Conservation (phyloP, 2,888 invertebrate species). For the Dynastes maya region DNA sequence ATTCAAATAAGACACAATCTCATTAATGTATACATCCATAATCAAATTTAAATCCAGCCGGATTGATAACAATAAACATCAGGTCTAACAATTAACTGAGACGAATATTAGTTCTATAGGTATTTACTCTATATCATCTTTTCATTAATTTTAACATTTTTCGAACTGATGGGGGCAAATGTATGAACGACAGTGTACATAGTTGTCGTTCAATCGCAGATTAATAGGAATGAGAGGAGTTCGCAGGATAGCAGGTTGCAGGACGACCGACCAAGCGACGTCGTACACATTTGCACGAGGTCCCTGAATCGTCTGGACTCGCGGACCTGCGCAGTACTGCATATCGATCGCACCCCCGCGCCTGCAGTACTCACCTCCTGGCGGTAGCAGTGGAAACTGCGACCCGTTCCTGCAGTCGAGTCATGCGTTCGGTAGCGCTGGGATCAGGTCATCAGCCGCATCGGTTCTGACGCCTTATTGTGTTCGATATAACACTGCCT, state of each 20-base stretch:
- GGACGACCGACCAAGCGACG: slow-evolving; percentile 5
- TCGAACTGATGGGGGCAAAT: neutral
- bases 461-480: slow-evolving; percentile 63
- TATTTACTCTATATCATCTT: too few species aligned
- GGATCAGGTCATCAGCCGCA: slow-evolving; percentile 38
- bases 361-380: slow-evolving; percentile 72
- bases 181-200: neutral
- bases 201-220: neutral
- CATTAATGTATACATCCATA: too few species aligned
- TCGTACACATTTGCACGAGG: slow-evolving; percentile 17
- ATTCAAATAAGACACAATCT: too few species aligned
- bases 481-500: slow-evolving; percentile 72
- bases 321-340: slow-evolving; percentile 58
- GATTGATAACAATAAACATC: too few species aligned
- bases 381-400: slow-evolving; percentile 65
- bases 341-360: slow-evolving; percentile 66
- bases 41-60: too few species aligned
- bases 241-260: slow-evolving; percentile 6
- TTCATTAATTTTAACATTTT: too few species aligned
- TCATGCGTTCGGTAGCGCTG: slow-evolving; percentile 68
- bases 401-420: slow-evolving; percentile 72
- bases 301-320: neutral
- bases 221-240: neutral
- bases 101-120: too few species aligned
- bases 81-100: too few species aligned